Conservation (phyloP, 2,113 vertebrate species). For the Chaetorhynchus papuensis region DNA sequence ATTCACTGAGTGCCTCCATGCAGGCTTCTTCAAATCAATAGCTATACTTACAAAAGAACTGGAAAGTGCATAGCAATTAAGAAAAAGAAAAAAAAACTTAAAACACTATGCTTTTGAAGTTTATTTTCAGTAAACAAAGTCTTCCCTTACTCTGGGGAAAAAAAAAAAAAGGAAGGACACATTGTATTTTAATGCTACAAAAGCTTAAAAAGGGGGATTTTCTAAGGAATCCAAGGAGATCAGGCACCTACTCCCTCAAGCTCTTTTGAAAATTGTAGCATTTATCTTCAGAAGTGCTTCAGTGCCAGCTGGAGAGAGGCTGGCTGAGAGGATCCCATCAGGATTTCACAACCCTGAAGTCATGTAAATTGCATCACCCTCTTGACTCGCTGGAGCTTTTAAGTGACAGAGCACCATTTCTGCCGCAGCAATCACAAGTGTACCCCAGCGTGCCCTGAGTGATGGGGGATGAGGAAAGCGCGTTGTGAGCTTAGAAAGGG, state of each 20-base stretch:
- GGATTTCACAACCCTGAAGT: neutral
- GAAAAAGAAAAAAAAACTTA: neutral
- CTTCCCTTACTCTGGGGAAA: neutral
- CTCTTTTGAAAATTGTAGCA: conserved; percentile 2
- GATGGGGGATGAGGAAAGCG: neutral
- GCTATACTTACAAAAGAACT: neutral
- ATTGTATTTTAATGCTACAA: conserved; percentile 10
- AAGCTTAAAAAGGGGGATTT: conserved; percentile 9
- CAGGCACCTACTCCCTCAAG: neutral
- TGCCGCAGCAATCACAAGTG: neutral
- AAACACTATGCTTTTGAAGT: neutral
- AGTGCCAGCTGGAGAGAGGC: neutral
- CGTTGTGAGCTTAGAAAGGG: neutral
- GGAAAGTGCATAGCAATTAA: neutral
- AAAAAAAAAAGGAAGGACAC: neutral
- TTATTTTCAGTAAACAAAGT: conserved; percentile 24
- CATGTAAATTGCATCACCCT: neutral
- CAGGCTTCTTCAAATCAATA: neutral
- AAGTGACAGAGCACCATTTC: neutral
- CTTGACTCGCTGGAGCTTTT: neutral
- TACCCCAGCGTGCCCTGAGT: neutral
- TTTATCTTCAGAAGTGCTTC: neutral
- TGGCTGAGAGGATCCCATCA: neutral
- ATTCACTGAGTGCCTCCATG: neutral
- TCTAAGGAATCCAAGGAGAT: neutral